Percentiles rank a stretch among this genome's conserved stretches.
These are phyloP conservation scores for Nylanderia fulva DNA, from an alignment of 1,140 invertebrate species.

Conservation along the genomic window DNA sequence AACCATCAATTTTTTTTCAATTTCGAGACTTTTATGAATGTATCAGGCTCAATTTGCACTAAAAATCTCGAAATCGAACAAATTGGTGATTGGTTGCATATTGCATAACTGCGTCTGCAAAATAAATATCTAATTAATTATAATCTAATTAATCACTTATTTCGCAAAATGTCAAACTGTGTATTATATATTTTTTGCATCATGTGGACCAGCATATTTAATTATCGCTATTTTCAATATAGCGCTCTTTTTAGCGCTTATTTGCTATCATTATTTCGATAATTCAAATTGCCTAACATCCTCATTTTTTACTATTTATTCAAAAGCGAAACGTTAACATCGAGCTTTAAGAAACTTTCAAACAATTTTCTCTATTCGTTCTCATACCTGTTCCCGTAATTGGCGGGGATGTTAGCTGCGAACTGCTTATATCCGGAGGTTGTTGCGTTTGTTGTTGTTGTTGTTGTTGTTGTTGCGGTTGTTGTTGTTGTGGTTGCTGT, in stretches of 20 bases:
- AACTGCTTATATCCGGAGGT: constrained; percentile 85
- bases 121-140: no score
- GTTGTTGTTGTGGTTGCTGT: constrained; percentile 66
- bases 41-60: no score
- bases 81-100: no score
- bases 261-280: not conserved
- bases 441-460: constrained; percentile 77
- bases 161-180: no score
- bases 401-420: constrained; percentile 83
- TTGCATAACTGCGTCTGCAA: no score
- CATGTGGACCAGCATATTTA: not conserved
- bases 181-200: not conserved
- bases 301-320: constrained; percentile 11
- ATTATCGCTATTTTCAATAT: not conserved
- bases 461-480: constrained; percentile 64
- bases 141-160: no score
- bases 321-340: not conserved
- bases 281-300: not conserved
- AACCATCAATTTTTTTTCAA: no score
- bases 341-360: not conserved
- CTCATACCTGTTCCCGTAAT: constrained; percentile 85
- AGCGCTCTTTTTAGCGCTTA: not conserved
- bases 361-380: constrained; percentile 7
- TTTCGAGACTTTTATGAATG: no score
- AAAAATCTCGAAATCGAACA: no score